Evolutionary conservation across 2,888 invertebrate genomes (phyloP), one percentile per base, ranked within the genome.

Genomic region (Ichneumoninae sp.): DNA sequence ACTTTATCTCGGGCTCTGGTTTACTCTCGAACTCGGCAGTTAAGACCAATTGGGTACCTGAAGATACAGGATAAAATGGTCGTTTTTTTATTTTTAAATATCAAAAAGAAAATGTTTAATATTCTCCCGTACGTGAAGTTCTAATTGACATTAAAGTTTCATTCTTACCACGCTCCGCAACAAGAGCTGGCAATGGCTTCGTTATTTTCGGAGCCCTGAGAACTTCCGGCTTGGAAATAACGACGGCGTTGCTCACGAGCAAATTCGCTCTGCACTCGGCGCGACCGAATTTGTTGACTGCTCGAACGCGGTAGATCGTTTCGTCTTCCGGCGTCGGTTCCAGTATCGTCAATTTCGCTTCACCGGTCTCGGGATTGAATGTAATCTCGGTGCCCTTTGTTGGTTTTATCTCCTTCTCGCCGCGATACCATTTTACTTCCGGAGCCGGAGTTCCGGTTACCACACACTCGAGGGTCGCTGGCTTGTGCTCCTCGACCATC

Each of bases 251-350:
- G 90, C 95, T 95, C 69, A 96, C 95, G 57, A 96, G 94, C 47
- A 97, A 94, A 92, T 97, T 97, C 7, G 97, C 96, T 90, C 96
- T 95, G 89, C 96, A 97, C 91, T 96, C 95, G 1, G 97, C 97
- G 84, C 95, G 95, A 6, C 97, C 97, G 90, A 96, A 96, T 90
- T 95, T 95, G 92, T 97, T 97, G 81, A 95, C 95, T 6, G 97
- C 97, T 91, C 95, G 94, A 65, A 97, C 96, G 57, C 95, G 95
- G 92, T 96, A 97, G 78, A 96, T 94, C 0, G 96, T 95, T 88
- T 96, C 96, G 90, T 97, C 97, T 87, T 96, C 95, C 1, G 95
- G 93, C 2, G 95, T 95, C 47, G 96, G 95, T 90, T 96, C 95
- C 10, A 95, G 91, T 69, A 97, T 95, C 83, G 95, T 95, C 71